phyloP scores from a whole-genome alignment of 2,113 vertebrate genomes.

The Xyrauchen texanus region DNA sequence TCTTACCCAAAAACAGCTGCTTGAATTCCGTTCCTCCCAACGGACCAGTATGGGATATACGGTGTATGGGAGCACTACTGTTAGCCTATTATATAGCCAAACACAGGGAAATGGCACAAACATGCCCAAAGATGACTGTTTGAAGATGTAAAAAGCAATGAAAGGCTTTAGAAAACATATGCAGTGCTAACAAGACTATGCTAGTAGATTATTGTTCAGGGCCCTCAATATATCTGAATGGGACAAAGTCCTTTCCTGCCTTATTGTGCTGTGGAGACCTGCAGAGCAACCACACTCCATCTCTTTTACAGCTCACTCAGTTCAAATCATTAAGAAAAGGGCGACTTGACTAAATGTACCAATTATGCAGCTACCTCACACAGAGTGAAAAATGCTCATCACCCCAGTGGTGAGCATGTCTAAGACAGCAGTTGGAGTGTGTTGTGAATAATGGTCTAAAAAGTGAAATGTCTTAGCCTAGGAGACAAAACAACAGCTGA shows the following conservation, averaged over 20 bases:
- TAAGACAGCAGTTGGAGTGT: conserved; percentile 41
- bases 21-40: too few relatives aligned
- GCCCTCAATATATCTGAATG: conserved; percentile 45
- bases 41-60: too few relatives aligned
- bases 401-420: conserved; percentile 21
- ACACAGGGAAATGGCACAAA: conserved; percentile 20
- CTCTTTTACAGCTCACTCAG: conserved; percentile 47
- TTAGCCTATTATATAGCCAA: conserved; percentile 20
- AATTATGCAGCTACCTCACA: conserved; percentile 56
- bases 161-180: conserved; percentile 44
- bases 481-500: conserved; percentile 36
- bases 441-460: conserved; percentile 45
- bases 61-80: too few relatives aligned
- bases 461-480: conserved; percentile 39
- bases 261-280: conserved; percentile 48
- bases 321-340: conserved; percentile 50
- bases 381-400: conserved; percentile 39
- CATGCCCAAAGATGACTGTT: conserved; percentile 41
- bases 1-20: too few relatives aligned
- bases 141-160: neutral
- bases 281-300: conserved; percentile 51
- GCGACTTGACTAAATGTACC: conserved; percentile 51
- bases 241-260: conserved; percentile 46
- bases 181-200: conserved; percentile 51
- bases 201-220: conserved; percentile 44